Evolutionary conservation across 2,888 invertebrate genomes (phyloP).

Genomic region (Drosophila antonietae): DNA sequence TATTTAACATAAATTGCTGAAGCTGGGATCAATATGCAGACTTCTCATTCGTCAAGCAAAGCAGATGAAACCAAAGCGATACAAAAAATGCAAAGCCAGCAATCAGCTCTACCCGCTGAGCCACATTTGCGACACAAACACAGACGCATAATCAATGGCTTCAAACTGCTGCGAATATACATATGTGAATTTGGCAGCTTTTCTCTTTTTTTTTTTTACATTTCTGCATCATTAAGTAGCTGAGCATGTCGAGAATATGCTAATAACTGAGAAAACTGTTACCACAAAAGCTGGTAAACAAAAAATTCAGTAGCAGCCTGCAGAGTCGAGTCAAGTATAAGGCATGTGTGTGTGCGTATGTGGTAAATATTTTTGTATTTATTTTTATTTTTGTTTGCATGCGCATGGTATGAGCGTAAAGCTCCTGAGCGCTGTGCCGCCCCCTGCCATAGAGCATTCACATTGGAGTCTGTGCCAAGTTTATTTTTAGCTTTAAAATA

Average conservation of each 20-base stretch:
- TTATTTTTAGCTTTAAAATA: neutral
- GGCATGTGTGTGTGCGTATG: conserved; percentile 8
- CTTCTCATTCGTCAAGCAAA: conserved; percentile 51
- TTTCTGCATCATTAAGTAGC: conserved; percentile 62
- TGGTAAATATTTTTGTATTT: conserved; percentile 13
- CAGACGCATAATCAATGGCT: conserved; percentile 53
- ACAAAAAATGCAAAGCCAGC: conserved; percentile 41
- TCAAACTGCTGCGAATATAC: conserved; percentile 42
- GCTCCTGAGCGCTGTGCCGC: conserved; percentile 18
- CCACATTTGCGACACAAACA: conserved; percentile 24
- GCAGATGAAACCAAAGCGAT: conserved; percentile 19
- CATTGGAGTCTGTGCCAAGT: neutral
- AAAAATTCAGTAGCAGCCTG: conserved; percentile 4
- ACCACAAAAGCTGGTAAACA: conserved; percentile 24
- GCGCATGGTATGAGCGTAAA: conserved; percentile 4
- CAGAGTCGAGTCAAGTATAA: conserved; percentile 26
- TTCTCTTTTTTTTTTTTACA: conserved; percentile 15
- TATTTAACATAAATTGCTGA: conserved; percentile 64
- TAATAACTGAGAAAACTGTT: conserved; percentile 42
- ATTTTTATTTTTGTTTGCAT: neutral
- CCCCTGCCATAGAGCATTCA: conserved; percentile 22
- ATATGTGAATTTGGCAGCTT: conserved; percentile 31
- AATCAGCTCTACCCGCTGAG: conserved; percentile 25
- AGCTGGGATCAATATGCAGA: conserved; percentile 46
- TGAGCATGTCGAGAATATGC: conserved; percentile 57